Evolutionary conservation across 2,888 invertebrate genomes (phyloP), one percentile per base, ranked within the genome.

Genomic region (Branchellion lobata): DNA sequence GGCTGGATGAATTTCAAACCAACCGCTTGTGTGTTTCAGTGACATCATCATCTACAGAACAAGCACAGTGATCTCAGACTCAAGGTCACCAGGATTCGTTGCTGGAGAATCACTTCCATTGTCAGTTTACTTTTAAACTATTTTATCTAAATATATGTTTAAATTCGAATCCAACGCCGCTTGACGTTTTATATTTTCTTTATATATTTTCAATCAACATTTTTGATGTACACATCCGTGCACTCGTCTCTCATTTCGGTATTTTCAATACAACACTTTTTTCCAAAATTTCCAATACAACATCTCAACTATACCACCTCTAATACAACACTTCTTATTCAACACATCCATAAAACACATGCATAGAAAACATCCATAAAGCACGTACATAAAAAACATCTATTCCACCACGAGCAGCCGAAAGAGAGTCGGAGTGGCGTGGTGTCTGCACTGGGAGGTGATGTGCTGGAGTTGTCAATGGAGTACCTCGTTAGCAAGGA

Each of bases 31-130:
- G n/a, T n/a, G n/a, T n/a, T n/a, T n/a, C n/a, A n/a, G n/a, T n/a
- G n/a, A n/a, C n/a, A n/a, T n/a, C 31, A 14, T 68, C 29, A 65
- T 27, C 79, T 77, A 14, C 81, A 85, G 85, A 83, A 84, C 79
- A 82, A 84, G 72, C 88, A 91, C n/a, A 91, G 91, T 83, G 96
- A 96, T 87, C 92, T 93, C 73, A 91, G 91, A 84, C 97, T 95
- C 87, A 94, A 94, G 88, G 95, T 97, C 57, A 97, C 96, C 0
- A 90, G 97, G 84, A 97, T 98, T 93, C 91, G 95, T 80, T 96
- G 96, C 85, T 99, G 98, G 98, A 91, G 97, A 84, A 95, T 98
- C 73, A 95, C 95, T 29, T 93, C 94, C 0, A 85, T 86, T 69
- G 87, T 87, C 83, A 84, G 85, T 84, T 11, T n/a, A 57, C 5